Evolutionary conservation across 1,140 invertebrate genomes (phyloP).

Genomic region (Pogonomyrmex barbatus): DNA sequence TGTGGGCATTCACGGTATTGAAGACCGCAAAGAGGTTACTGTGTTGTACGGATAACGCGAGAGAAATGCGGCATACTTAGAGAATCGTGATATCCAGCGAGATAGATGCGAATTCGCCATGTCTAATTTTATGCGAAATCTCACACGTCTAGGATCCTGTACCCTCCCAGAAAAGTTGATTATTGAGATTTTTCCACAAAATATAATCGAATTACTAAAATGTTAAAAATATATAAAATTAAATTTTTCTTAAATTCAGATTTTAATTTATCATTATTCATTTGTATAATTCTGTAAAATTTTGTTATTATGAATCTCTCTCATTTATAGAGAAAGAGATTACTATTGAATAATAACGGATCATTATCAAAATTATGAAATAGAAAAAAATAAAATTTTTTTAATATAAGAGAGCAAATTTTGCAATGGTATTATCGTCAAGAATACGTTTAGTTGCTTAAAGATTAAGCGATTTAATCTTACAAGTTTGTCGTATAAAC

Average conservation of each 20-base stretch:
- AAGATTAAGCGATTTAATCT: neutral
- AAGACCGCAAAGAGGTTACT: constrained; percentile 55
- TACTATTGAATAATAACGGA: neutral
- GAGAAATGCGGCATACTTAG: constrained; percentile 65
- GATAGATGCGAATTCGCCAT: constrained; percentile 25
- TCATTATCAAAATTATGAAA: neutral
- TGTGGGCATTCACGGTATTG: neutral
- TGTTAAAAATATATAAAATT: neutral
- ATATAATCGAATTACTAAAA: neutral
- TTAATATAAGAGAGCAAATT: neutral
- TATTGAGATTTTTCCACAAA: neutral
- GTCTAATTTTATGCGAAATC: constrained; percentile 27
- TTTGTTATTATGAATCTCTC: neutral
- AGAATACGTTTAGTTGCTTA: neutral
- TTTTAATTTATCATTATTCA: neutral
- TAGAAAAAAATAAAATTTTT: neutral
- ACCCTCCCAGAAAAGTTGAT: neutral
- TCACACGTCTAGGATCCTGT: neutral
- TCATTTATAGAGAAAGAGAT: neutral
- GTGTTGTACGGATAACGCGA: constrained; percentile 55
- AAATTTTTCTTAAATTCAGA: neutral
- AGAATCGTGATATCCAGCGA: constrained; percentile 47
- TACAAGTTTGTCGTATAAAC: neutral
- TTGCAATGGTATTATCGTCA: neutral
- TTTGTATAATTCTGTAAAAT: neutral